Conservation (phyloP, 2,113 vertebrate species). For the Holacanthus passer region DNA sequence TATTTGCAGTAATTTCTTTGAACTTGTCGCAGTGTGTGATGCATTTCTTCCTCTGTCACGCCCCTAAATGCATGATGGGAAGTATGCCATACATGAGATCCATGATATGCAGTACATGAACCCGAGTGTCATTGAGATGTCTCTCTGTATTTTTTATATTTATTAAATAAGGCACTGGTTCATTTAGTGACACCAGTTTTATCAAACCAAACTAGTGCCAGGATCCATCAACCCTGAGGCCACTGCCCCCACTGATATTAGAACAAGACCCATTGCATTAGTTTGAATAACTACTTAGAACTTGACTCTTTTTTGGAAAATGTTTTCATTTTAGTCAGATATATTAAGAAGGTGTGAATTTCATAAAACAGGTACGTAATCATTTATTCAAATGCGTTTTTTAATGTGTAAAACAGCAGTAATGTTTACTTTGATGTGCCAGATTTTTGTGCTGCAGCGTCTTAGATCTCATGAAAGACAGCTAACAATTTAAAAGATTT, state of each 20-base stretch:
- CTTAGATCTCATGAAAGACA: background rate
- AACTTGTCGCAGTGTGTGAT: too few relatives aligned
- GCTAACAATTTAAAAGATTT: constrained; percentile 4
- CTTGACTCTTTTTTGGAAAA: background rate
- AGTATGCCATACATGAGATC: too few relatives aligned
- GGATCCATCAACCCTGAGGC: constrained; percentile 26
- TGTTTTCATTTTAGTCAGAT: background rate
- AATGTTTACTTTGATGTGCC: background rate
- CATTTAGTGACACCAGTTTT: constrained; percentile 12
- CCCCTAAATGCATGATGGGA: too few relatives aligned
- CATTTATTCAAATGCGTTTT: background rate
- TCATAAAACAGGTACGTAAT: background rate
- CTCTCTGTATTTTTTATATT: too few relatives aligned
- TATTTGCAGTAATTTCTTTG: too few relatives aligned
- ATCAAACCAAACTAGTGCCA: constrained; percentile 10
- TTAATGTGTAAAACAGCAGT: background rate
- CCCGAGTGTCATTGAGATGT: too few relatives aligned
- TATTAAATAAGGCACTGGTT: too few relatives aligned
- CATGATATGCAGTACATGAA: too few relatives aligned
- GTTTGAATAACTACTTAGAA: background rate
- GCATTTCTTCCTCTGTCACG: too few relatives aligned
- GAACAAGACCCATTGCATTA: too few relatives aligned
- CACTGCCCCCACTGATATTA: constrained; percentile 28
- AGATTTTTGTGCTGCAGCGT: background rate
- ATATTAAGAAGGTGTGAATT: background rate